A percentile compares a stretch with the other conserved stretches of the same genome.
These are phyloP conservation scores for Misgurnus anguillicaudatus DNA, from an alignment of 2,113 vertebrate species.

Conservation along the genomic window DNA sequence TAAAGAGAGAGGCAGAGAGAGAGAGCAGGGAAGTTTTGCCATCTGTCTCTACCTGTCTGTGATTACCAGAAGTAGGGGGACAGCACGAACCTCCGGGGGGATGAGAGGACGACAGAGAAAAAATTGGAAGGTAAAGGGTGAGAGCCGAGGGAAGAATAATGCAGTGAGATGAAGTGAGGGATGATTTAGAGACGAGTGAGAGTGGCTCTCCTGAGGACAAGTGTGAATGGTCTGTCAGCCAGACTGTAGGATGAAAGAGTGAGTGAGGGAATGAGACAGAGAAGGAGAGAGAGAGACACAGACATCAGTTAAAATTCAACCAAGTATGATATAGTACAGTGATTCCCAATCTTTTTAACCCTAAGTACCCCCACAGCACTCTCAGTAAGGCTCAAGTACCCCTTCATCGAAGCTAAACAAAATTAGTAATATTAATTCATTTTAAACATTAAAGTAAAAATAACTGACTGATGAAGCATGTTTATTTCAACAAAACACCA, in stretches of 20 bases:
- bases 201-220: slow-evolving; percentile 20
- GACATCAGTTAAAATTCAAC: slow-evolving; percentile 12
- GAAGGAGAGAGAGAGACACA: neutral
- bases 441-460: too few relatives aligned
- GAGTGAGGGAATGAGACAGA: neutral
- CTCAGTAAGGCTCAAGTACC: too few relatives aligned
- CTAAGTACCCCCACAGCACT: too few relatives aligned
- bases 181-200: slow-evolving; percentile 35
- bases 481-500: too few relatives aligned
- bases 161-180: slow-evolving; percentile 27
- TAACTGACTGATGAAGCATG: too few relatives aligned
- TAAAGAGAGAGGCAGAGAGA: neutral
- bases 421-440: too few relatives aligned
- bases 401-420: too few relatives aligned
- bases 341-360: too few relatives aligned
- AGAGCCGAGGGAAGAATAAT: slow-evolving; percentile 41
- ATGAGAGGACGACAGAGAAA: slow-evolving; percentile 21
- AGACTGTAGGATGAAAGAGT: neutral
- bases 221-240: slow-evolving; percentile 37
- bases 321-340: neutral
- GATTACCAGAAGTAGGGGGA: slow-evolving; percentile 21
- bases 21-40: slow-evolving; percentile 15
- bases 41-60: slow-evolving; percentile 42
- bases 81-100: slow-evolving; percentile 35
- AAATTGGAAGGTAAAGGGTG: slow-evolving; percentile 34